Evolutionary conservation across 2,888 invertebrate genomes (phyloP).

Genomic region (Notodonta dromedarius): DNA sequence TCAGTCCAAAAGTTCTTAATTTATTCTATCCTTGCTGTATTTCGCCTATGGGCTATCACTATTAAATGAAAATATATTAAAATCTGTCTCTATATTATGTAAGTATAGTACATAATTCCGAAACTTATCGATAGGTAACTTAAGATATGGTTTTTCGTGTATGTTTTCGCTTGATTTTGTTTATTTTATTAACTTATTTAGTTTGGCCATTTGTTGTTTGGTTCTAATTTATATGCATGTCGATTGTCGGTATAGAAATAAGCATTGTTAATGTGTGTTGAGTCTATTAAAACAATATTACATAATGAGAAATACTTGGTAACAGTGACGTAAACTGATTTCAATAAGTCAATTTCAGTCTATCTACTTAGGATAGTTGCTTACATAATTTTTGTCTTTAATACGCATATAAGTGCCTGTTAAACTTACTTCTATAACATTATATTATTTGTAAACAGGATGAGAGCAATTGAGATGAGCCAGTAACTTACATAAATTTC

Average conservation of each 20-base stretch:
- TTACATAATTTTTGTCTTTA: conserved; percentile 20
- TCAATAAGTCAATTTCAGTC: conserved; percentile 51
- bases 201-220: conserved; percentile 67
- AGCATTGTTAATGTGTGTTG: conserved; percentile 55
- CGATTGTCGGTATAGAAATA: conserved; percentile 55
- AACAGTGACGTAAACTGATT: conserved; percentile 36
- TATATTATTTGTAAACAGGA: too few species aligned
- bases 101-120: conserved; percentile 21
- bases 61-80: neutral
- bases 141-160: conserved; percentile 54
- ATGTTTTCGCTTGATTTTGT: conserved; percentile 69
- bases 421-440: neutral
- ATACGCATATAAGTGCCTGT: conserved; percentile 11
- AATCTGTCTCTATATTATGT: neutral
- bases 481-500: too few species aligned
- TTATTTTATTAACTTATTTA: conserved; percentile 74
- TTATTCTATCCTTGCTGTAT: too few species aligned
- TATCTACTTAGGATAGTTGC: conserved; percentile 34
- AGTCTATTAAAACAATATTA: conserved; percentile 36
- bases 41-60: neutral
- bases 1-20: neutral
- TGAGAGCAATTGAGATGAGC: too few species aligned
- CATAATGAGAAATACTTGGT: conserved; percentile 24
- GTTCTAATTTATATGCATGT: conserved; percentile 68
- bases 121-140: conserved; percentile 15